phyloP scores from a whole-genome alignment of 2,888 invertebrate species.

The Eupelmus urozonus region DNA sequence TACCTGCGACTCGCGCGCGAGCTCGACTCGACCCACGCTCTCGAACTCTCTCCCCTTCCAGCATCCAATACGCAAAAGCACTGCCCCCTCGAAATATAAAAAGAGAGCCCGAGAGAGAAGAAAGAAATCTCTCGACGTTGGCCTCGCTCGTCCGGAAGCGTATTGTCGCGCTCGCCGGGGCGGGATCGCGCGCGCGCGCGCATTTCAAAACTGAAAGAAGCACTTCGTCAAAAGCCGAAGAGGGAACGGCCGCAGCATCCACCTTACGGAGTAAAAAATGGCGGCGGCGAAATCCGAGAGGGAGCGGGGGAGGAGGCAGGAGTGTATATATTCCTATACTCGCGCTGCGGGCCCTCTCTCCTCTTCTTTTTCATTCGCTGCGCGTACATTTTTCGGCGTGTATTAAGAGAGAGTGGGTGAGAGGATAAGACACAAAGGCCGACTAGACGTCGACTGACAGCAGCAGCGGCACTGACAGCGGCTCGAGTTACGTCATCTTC shows the following conservation, averaged over 20 bases:
- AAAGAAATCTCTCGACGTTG: slow-evolving; percentile 1
- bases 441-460: slow-evolving; percentile 23
- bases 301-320: slow-evolving; percentile 15
- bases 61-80: neutral
- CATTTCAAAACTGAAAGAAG: slow-evolving; percentile 62
- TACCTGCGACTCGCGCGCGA: slow-evolving; percentile 26
- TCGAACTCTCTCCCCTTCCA: neutral
- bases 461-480: slow-evolving; percentile 32
- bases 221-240: slow-evolving; percentile 60
- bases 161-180: slow-evolving; percentile 21
- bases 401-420: slow-evolving; percentile 2
- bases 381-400: neutral
- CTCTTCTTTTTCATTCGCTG: neutral
- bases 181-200: slow-evolving; percentile 29
- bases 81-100: neutral
- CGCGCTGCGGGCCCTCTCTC: neutral
- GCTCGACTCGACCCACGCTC: too few relatives aligned
- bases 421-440: slow-evolving; percentile 32
- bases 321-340: neutral
- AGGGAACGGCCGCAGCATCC: neutral
- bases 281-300: slow-evolving; percentile 16
- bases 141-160: slow-evolving; percentile 44
- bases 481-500: slow-evolving; percentile 73
- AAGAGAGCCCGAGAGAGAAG: neutral
- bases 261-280: slow-evolving; percentile 43